A percentile compares a stretch with the other conserved stretches of the same genome.
phyloP scores from a whole-genome alignment of 2,113 vertebrate species.

The Isichthys henryi region DNA sequence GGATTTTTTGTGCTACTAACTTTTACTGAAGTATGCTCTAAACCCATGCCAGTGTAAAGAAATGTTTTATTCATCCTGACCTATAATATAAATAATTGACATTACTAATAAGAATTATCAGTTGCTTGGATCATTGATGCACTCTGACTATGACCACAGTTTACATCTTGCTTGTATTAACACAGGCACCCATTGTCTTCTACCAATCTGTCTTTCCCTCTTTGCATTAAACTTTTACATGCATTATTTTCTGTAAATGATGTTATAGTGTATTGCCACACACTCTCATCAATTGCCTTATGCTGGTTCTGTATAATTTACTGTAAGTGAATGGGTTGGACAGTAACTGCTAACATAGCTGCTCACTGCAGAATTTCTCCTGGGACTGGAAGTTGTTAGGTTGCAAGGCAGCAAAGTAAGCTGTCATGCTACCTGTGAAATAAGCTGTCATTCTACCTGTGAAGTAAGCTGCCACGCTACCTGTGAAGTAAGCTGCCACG shows the following conservation, averaged over 20 bases:
- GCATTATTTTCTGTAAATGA: no score
- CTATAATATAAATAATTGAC: neutral
- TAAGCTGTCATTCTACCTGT: neutral
- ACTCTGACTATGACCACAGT: neutral
- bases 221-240: neutral
- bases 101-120: neutral
- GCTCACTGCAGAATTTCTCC: no score
- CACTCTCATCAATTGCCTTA: no score
- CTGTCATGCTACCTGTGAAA: no score
- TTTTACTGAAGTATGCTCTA: neutral
- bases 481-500: neutral
- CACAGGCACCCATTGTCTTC: neutral
- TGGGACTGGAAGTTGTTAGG: no score
- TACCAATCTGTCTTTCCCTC: neutral
- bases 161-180: neutral
- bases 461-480: no score
- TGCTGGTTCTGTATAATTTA: no score
- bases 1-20: neutral
- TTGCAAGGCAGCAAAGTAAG: neutral
- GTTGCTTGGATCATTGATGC: neutral
- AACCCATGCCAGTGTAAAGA: neutral
- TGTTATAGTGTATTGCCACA: neutral
- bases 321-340: no score
- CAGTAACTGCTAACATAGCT: no score
- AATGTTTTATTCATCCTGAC: neutral